Base-by-base conservation (phyloP, 1,140 invertebrate species). In the Bombus sylvicola region DNA sequence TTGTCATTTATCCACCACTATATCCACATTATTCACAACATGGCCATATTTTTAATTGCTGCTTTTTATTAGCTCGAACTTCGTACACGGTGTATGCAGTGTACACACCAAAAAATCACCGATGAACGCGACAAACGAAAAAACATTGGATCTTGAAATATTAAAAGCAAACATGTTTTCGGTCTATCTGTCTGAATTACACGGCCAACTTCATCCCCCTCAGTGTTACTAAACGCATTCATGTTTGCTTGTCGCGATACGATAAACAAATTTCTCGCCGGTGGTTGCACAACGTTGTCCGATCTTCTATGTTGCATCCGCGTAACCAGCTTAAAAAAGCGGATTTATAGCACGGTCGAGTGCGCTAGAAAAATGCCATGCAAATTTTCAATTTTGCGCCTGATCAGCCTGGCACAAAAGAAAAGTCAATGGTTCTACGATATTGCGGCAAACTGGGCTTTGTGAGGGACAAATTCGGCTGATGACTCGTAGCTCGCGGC, bases 341-440 rank as follows among this genome's bases (percentile, higher is more conserved):
- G 28, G 25, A 47, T 75, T 64, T 28, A 37, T 66, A 75, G n/a
- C 59, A 64, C 72, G 34, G 22, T 2, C 64, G 75, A 72, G 22
- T 31, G 34, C 37, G 5, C 39, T 28, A n/a, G 37, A 64, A 79
- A 43, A 87, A 71, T 43, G 31, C 6, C 78, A 83, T 74, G 47
- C 64, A 83, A 76, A 88, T 86, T 86, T 64, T 86, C 53, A 77
- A 86, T 86, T 83, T 89, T 59, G 66, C 78, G 66, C n/a, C 31
- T 53, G 31, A 88, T 80, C 57, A 18, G 68, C 62, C 75, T 28
- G 80, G 62, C 3, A 41, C 59, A 64, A 64, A 39, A 25, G 31
- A 22, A 22, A 47, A 37, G 31, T 66, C 28, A 31, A 18, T n/a
- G 28, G 39, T 43, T 62, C 22, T 13, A 64, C 39, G 79, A 80